phyloP scores from a whole-genome alignment of 2,888 invertebrate genomes.

The Drosophila flavopinicola region DNA sequence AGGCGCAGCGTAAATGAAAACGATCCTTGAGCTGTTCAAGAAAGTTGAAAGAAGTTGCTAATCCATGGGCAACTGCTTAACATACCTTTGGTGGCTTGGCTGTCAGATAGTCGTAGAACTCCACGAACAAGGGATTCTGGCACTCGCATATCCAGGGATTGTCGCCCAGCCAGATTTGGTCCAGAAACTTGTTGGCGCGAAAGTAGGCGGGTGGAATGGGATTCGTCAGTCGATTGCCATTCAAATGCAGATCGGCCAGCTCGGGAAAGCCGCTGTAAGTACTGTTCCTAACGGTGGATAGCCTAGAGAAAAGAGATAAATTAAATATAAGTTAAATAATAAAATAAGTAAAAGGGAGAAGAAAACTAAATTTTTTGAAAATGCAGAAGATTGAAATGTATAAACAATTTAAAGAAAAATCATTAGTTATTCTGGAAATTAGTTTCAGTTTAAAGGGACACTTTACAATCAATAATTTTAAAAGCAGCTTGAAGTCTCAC shows the following conservation, averaged over 20 bases:
- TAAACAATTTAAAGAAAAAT: too few relatives aligned
- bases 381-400: too few relatives aligned
- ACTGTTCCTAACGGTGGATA: constrained; percentile 87
- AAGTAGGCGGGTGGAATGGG: constrained; percentile 87
- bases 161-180: constrained; percentile 87
- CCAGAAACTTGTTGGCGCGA: constrained; percentile 86
- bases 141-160: constrained; percentile 93
- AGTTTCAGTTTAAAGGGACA: too few relatives aligned
- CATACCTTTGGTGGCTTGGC: constrained; percentile 85
- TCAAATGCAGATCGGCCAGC: constrained; percentile 87
- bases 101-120: constrained; percentile 87
- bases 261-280: constrained; percentile 88
- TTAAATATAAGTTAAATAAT: neutral
- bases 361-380: too few relatives aligned
- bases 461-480: too few relatives aligned
- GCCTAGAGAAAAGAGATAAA: constrained; percentile 78
- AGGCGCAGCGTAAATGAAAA: constrained; percentile 87
- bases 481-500: too few relatives aligned
- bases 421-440: too few relatives aligned
- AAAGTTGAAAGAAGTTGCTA: neutral
- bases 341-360: neutral
- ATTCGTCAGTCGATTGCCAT: constrained; percentile 89
- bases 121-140: constrained; percentile 86
- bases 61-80: too few relatives aligned
- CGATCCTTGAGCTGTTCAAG: constrained; percentile 78